A percentile compares a stretch with the other conserved stretches of the same genome.
Conservation (phyloP, 2,113 vertebrate species). For the Chunga burmeisteri region DNA sequence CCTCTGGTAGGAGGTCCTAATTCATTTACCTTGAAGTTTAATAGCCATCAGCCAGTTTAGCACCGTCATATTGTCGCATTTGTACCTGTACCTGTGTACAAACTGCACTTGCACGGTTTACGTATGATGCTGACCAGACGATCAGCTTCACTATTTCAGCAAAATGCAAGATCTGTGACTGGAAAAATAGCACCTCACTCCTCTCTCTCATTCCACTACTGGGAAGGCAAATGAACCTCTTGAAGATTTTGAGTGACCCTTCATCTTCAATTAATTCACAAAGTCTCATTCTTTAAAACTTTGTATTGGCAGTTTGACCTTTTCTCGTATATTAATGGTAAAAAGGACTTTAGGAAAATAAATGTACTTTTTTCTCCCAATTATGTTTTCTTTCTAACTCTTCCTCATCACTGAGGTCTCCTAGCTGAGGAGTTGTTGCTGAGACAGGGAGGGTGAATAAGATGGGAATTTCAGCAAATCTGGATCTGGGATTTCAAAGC, state of each 20-base stretch:
- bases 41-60: neutral
- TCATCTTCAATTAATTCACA: neutral
- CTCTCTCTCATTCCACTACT: neutral
- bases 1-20: neutral
- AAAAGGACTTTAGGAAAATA: neutral
- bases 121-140: fast-evolving
- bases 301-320: neutral
- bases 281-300: neutral
- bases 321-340: neutral
- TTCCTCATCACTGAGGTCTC: neutral
- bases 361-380: neutral
- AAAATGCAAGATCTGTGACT: neutral
- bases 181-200: neutral
- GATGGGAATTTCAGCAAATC: neutral
- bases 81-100: neutral
- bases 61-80: neutral
- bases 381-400: neutral
- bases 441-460: neutral
- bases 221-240: neutral
- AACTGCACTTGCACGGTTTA: neutral
- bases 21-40: neutral
- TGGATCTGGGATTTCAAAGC: neutral
- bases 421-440: neutral
- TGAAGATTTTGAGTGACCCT: neutral
- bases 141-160: neutral